These are phyloP conservation scores for Montipora foliosa DNA, from an alignment of 64 coral and sea anemone genomes.

Conservation along the genomic window DNA sequence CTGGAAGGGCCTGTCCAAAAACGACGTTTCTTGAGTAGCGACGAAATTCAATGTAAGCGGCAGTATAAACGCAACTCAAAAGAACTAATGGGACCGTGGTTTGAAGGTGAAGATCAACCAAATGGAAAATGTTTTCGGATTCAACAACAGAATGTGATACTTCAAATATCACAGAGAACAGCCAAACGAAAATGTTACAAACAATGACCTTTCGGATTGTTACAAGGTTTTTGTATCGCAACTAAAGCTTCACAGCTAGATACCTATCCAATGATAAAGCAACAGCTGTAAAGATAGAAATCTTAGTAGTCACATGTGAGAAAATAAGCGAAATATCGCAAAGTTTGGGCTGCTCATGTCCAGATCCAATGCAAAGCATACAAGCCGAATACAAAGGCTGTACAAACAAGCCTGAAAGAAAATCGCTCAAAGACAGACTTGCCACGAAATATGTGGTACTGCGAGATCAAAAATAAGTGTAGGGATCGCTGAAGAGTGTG, in stretches of 20 bases:
- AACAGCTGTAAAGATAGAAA: constrained; percentile 72
- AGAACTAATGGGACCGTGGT: too few relatives aligned
- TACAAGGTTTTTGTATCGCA: neutral
- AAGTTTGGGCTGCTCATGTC: neutral
- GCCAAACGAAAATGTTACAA: constrained; percentile 53
- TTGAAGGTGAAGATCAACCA: constrained; percentile 58
- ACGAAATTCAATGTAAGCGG: neutral
- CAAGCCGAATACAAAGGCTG: constrained; percentile 55
- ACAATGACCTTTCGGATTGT: constrained; percentile 11
- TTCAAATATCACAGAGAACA: constrained; percentile 62
- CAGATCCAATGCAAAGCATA: constrained; percentile 47
- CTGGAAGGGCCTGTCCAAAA: neutral
- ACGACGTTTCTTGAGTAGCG: constrained; percentile 71
- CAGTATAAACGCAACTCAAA: too few relatives aligned
- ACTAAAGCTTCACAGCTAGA: constrained; percentile 58
- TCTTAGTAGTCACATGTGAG: constrained; percentile 72
- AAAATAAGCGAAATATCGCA: constrained; percentile 48
- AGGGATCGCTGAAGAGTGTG: too few relatives aligned
- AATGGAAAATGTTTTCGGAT: constrained; percentile 39
- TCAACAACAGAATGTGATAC: constrained; percentile 49
- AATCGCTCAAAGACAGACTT: too few relatives aligned
- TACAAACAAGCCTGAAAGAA: neutral
- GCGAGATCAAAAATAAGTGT: too few relatives aligned
- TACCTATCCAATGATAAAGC: constrained; percentile 79
- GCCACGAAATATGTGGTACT: too few relatives aligned